phyloP scores from a whole-genome alignment of 2,888 invertebrate genomes.

The Leptinotarsa peninsularis region DNA sequence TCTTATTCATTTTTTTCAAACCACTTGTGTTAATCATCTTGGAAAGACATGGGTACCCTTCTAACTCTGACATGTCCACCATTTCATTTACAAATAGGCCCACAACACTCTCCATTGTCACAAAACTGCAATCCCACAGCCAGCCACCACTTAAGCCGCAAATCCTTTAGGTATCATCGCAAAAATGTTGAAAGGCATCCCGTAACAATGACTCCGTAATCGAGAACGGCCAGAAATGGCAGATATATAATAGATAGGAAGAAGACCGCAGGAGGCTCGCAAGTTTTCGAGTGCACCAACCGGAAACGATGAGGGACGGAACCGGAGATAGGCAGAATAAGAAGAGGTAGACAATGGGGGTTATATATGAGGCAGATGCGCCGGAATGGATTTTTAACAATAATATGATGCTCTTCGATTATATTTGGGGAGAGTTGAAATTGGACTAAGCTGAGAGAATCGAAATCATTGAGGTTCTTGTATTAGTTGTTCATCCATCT shows the following conservation, averaged over 20 bases:
- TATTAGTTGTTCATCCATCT: too few relatives aligned
- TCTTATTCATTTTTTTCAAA: too few relatives aligned
- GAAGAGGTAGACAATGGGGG: constrained; percentile 65
- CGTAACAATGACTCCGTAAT: constrained; percentile 52
- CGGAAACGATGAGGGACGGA: constrained; percentile 66
- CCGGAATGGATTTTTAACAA: constrained; percentile 62
- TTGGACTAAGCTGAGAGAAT: not conserved
- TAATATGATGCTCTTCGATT: constrained; percentile 62
- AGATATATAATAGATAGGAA: constrained; percentile 55
- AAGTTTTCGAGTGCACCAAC: constrained; percentile 66
- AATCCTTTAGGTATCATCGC: constrained; percentile 43
- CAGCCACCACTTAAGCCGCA: constrained; percentile 39
- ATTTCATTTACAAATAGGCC: not conserved
- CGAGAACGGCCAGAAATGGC: constrained; percentile 49
- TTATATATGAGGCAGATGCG: constrained; percentile 63
- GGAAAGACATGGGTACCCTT: too few relatives aligned
- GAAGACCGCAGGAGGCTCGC: constrained; percentile 55
- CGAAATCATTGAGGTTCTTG: too few relatives aligned
- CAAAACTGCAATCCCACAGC: constrained; percentile 34
- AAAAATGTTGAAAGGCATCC: constrained; percentile 43
- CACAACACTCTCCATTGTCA: constrained; percentile 17
- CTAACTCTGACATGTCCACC: too few relatives aligned
- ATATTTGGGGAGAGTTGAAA: constrained; percentile 46
- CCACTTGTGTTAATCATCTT: too few relatives aligned
- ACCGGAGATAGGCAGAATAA: constrained; percentile 67